Evolutionary conservation across 1,140 invertebrate species (phyloP), one percentile per base, ranked within the genome.

Genomic region (Nebria ingens): DNA sequence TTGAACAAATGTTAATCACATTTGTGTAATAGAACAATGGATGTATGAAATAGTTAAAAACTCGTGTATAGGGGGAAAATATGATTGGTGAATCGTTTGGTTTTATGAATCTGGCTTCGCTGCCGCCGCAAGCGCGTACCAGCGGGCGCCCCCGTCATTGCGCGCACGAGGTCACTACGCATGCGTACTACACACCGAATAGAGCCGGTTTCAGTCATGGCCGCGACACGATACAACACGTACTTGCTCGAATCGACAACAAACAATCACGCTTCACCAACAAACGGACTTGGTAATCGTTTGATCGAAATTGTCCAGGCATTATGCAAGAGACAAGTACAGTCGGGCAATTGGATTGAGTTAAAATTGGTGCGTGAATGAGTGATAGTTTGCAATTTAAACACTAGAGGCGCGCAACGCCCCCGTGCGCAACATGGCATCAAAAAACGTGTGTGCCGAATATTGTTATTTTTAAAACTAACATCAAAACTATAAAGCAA

Each of bases 181-280:
- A 34, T n/a, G 25, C 25, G 25, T 34, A 34, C 25, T 34, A n/a
- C 17, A 12, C 17, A 45, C 15, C 4, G 25, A 29, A 4, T 45
- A 12, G 9, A 45, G 40, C 40, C 40, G 40, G 40, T 45, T 45
- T 45, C 40, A 45, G 40, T 45, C 40, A 45, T 45, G 40, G 40
- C 40, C 40, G 40, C 40, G 40, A 9, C 40, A 17, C 40, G 40
- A 45, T 12, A 45, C 9, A 4, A 17, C 40, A 45, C 40, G 40
- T 17, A 45, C 40, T 34, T 34, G 25, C 6, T n/a, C 40, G 15
- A 12, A 17, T 11, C 40, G 6, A 45, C 40, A 9, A 17, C 40
- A 45, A 29, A 29, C 25, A 4, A 29, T 29, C 13, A 13, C 4
- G 25, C 13, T 29, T n/a, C n/a, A n/a, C n/a, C n/a, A n/a, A n/a